Evolutionary conservation across 2,797 vertebrate species (phyloP).

Genomic region (Xerus rutilus): DNA sequence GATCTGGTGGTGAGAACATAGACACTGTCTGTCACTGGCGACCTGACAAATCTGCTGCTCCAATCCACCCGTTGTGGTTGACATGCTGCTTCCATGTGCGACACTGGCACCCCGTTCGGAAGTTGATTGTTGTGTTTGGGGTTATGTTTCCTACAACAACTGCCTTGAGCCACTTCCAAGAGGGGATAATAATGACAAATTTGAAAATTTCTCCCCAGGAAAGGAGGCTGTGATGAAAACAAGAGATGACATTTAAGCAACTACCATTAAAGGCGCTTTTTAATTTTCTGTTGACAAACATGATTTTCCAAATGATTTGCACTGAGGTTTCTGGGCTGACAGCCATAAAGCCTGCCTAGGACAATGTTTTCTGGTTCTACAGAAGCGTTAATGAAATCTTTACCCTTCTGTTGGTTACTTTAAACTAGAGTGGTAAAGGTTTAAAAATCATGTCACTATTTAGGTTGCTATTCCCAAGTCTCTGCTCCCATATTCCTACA

Average conservation of each 20-base stretch:
- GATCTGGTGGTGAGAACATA: not conserved
- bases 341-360: slow-evolving; percentile 73
- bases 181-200: slow-evolving; percentile 82
- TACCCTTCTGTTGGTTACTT: not conserved
- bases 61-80: slow-evolving; percentile 68
- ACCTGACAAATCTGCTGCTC: slow-evolving; percentile 51
- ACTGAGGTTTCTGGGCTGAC: slow-evolving; percentile 78
- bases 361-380: slow-evolving; percentile 64
- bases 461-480: not conserved
- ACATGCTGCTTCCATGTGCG: slow-evolving; percentile 44
- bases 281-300: slow-evolving; percentile 85
- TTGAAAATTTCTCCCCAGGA: slow-evolving; percentile 79
- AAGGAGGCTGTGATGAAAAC: slow-evolving; percentile 71
- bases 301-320: slow-evolving; percentile 76
- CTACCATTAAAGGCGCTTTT: slow-evolving; percentile 76
- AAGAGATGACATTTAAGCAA: slow-evolving; percentile 67
- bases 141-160: slow-evolving; percentile 82
- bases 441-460: not conserved
- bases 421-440: not conserved
- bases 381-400: slow-evolving; percentile 69
- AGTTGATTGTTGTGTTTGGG: slow-evolving; percentile 79
- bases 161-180: slow-evolving; percentile 84
- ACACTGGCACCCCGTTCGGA: slow-evolving; percentile 79
- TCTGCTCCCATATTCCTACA: not conserved
- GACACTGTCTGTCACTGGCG: slow-evolving; percentile 62